Evolutionary conservation across 2,888 invertebrate genomes (phyloP).

Genomic region (Drosophila prolongata): DNA sequence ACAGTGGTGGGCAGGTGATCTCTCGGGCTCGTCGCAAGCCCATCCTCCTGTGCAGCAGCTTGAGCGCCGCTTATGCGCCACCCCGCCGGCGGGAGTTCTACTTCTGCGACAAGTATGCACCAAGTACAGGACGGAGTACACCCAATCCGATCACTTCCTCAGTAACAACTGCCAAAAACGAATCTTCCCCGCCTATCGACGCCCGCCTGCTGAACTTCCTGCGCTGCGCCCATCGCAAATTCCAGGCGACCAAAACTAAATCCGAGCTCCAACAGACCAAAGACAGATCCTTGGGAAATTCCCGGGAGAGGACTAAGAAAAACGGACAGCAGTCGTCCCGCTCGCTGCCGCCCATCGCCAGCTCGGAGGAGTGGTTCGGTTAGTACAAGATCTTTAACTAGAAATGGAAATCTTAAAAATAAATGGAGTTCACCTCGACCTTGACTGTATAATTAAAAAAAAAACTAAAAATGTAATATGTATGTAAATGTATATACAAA

Average conservation of each 20-base stretch:
- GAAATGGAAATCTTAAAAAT: no score
- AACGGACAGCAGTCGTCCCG: constrained; percentile 31
- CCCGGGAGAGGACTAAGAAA: constrained; percentile 35
- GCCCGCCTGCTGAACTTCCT: constrained; percentile 75
- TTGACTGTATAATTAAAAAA: no score
- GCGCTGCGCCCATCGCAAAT: constrained; percentile 75
- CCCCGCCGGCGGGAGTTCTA: constrained; percentile 66
- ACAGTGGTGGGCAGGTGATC: constrained; percentile 53
- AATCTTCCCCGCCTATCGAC: constrained; percentile 56
- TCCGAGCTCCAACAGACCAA: constrained; percentile 50
- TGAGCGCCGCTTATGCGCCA: constrained; percentile 71
- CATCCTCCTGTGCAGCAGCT: constrained; percentile 63
- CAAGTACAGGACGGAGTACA: constrained; percentile 13
- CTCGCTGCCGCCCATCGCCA: constrained; percentile 58
- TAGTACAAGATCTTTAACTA: constrained; percentile 59
- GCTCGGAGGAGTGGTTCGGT: constrained; percentile 80
- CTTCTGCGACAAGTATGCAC: constrained; percentile 72
- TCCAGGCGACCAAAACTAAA: constrained; percentile 60
- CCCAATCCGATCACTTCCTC: constrained; percentile 1
- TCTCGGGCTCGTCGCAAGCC: constrained; percentile 66
- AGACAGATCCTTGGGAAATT: constrained; percentile 31
- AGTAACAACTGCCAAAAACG: constrained; percentile 3
- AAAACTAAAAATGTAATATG: no score
- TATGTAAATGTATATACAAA: no score
- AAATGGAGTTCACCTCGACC: no score